A percentile compares a stretch with the other conserved stretches of the same genome.
Conservation (phyloP, 2,888 invertebrate species). For the Lasioglossum leucozonium region DNA sequence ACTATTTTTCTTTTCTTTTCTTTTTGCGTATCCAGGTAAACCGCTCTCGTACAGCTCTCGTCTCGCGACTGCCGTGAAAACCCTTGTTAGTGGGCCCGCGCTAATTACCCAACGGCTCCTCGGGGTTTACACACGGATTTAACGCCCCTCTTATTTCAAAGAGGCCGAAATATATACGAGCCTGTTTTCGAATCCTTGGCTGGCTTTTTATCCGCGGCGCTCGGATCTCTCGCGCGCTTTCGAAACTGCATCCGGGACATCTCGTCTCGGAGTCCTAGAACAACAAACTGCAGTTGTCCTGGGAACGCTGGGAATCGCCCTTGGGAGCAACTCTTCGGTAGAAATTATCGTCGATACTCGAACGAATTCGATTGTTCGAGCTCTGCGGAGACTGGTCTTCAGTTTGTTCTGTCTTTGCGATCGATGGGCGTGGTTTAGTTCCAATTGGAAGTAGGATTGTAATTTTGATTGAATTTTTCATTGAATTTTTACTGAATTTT, state of each 20-base stretch:
- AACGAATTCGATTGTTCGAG: background rate
- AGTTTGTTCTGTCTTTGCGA: background rate
- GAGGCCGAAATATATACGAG: constrained; percentile 71
- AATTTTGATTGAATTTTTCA: no score
- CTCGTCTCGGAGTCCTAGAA: background rate
- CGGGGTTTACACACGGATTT: constrained; percentile 78
- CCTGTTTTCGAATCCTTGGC: constrained; percentile 62
- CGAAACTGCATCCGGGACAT: constrained; percentile 3
- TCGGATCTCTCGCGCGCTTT: constrained; percentile 30
- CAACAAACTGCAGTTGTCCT: background rate
- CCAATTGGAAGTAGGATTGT: no score
- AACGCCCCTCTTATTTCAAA: constrained; percentile 78
- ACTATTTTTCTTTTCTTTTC: constrained; percentile 59
- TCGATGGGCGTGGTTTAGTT: no score
- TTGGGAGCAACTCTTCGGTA: background rate
- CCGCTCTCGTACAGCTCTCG: constrained; percentile 26
- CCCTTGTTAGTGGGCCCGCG: constrained; percentile 79
- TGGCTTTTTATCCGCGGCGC: constrained; percentile 41
- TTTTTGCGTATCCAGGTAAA: constrained; percentile 74
- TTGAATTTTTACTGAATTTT: background rate
- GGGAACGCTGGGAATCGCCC: background rate
- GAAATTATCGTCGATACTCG: background rate
- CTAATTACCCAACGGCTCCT: constrained; percentile 79
- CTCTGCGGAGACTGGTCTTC: background rate
- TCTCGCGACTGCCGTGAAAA: constrained; percentile 71